A percentile compares a stretch with the other conserved stretches of the same genome.
These are phyloP conservation scores for Neodon shergylaensis DNA, from an alignment of 2,113 vertebrate species.

Conservation along the genomic window DNA sequence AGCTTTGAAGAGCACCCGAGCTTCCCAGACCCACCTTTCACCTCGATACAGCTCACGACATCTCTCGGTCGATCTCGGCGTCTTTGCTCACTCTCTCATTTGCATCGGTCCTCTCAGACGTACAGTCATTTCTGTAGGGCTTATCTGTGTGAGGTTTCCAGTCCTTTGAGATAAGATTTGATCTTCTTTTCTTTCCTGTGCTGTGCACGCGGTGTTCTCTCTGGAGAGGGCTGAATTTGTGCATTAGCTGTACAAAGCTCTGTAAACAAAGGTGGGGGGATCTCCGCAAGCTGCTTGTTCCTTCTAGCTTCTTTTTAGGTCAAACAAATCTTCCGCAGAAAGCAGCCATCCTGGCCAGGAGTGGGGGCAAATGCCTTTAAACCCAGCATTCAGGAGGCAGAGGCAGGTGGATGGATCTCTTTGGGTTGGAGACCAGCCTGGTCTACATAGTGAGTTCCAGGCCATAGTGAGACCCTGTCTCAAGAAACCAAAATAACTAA, in stretches of 20 bases:
- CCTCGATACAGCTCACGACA: background rate
- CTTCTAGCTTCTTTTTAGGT: background rate
- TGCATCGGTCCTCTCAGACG: background rate
- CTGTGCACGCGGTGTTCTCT: background rate
- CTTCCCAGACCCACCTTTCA: background rate
- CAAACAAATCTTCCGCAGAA: background rate
- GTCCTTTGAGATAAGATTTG: background rate
- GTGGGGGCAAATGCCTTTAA: background rate
- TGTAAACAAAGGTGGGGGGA: background rate
- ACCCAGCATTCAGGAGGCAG: background rate
- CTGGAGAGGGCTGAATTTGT: background rate
- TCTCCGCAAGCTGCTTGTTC: background rate
- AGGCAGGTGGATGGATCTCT: background rate
- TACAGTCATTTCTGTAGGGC: background rate
- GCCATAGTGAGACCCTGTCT: background rate
- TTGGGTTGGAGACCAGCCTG: background rate
- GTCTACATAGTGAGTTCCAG: background rate
- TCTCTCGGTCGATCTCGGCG: background rate
- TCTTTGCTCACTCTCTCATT: background rate
- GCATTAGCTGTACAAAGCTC: background rate
- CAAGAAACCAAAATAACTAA: background rate
- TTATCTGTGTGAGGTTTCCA: background rate
- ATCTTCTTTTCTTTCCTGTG: background rate
- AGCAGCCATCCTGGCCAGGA: background rate
- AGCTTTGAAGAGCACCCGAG: background rate